Base-by-base conservation (phyloP, 2,888 invertebrate genomes). In the Frankliniella fusca region DNA sequence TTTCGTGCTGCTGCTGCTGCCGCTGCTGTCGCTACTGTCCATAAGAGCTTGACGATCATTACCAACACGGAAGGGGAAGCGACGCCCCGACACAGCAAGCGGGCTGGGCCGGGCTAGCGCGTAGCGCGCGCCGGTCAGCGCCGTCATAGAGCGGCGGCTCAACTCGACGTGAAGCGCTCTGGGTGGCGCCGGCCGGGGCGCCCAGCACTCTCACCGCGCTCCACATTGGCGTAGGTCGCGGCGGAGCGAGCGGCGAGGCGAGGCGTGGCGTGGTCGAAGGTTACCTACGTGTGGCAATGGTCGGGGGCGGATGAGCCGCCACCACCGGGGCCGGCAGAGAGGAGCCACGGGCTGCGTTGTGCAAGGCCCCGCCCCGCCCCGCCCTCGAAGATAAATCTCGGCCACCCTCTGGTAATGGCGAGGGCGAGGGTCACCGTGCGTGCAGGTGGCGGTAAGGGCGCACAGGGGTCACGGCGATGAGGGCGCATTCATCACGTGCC, bases 1-100 rank as follows among this genome's bases (percentile, higher is more conserved):
- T 61, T 61, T 15, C 38, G 38, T 38, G 70, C 70, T 76, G 54
- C 54, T 12, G 54, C 54, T 54, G 15, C 20, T 54, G 18, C 18
- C 15, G 54, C 54, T 12, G 54, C 54, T 54, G 15, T 12, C 15
- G 18, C 18, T 54, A 15, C 54, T 54, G 54, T 54, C 54, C 54
- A 54, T 20, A 20, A 54, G 54, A 54, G 54, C 54, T 76, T 76
- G 70, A 23, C 70, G 70, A 76, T 76, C 70, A 76, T 76, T 76
- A 76, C 70, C 70, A 76, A 76, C 70, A 27, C 70, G 70, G 70
- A 76, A 76, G 70, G 70, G 70, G 70, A 76, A 76, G 70, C 70
- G 23, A 9, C 18, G 61, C 61, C 70, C 11, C 70, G 70, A 20
- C 11, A 23, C 20, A 54, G 5, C 54, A 54, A 18, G 54, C 54